Evolutionary conservation across 2,888 invertebrate species (phyloP).

Genomic region (Tipula confusa): DNA sequence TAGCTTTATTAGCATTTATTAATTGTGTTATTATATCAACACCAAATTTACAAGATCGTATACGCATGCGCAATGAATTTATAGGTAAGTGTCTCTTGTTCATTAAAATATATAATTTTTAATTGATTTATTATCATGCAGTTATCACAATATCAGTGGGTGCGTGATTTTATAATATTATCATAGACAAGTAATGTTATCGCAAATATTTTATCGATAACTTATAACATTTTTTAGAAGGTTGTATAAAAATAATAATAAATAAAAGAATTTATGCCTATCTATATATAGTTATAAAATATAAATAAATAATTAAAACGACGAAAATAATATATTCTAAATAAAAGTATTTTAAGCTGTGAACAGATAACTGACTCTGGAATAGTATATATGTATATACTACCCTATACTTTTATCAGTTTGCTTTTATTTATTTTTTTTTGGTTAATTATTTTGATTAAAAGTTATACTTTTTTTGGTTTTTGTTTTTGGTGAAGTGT

Average conservation of each 20-base stretch:
- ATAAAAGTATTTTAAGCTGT: not conserved
- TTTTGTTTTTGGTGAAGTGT: not conserved
- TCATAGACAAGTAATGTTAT: not conserved
- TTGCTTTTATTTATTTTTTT: not conserved
- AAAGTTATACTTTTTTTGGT: not conserved
- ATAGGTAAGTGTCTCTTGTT: conserved; percentile 67
- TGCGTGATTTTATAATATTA: not conserved
- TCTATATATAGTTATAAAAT: not conserved
- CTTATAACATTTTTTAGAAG: not conserved
- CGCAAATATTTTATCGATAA: not conserved
- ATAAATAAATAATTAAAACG: not conserved
- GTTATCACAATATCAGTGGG: not conserved
- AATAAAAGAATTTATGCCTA: not conserved
- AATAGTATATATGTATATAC: too few species aligned
- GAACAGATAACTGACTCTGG: too few species aligned
- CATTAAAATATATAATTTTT: not conserved
- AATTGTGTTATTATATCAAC: conserved; percentile 94
- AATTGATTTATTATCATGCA: not conserved
- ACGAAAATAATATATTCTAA: not conserved
- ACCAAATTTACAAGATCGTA: conserved; percentile 78
- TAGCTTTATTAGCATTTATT: conserved; percentile 86
- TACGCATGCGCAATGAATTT: conserved; percentile 87
- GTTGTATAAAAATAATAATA: conserved; percentile 25
- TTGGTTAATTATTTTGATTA: not conserved
- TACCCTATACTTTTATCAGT: not conserved